phyloP scores from a whole-genome alignment of 2,797 vertebrate species.

The Brotula barbata region DNA sequence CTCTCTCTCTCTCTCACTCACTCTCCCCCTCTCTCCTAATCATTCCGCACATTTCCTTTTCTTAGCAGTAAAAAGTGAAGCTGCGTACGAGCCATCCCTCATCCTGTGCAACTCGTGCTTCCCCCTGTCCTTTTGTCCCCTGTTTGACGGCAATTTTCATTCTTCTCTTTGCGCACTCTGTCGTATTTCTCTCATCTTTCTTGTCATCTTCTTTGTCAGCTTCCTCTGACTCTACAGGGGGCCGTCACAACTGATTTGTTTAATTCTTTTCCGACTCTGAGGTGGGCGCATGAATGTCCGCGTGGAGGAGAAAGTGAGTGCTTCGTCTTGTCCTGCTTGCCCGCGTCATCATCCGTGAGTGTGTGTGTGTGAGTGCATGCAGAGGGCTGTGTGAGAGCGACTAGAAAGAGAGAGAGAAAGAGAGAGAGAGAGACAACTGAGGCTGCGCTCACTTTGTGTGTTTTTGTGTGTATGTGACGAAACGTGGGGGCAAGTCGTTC shows the following conservation, averaged over 20 bases:
- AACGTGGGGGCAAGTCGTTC: conserved; percentile 57
- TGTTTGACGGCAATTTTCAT: conserved; percentile 40
- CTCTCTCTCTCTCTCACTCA: conserved; percentile 1
- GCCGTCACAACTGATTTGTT: conserved; percentile 61
- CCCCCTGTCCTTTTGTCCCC: conserved; percentile 8
- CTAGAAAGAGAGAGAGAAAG: conserved; percentile 35
- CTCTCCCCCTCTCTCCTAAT: conserved; percentile 25
- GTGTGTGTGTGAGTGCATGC: conserved; percentile 47
- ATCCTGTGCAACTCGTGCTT: conserved; percentile 55
- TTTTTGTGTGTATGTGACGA: conserved; percentile 37
- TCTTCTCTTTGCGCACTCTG: conserved; percentile 26
- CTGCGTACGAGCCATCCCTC: conserved; percentile 31
- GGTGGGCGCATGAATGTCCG: conserved; percentile 65
- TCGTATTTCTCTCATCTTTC: not conserved
- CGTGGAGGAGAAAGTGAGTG: conserved; percentile 77
- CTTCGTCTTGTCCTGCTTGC: conserved; percentile 53
- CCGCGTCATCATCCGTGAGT: conserved; percentile 42
- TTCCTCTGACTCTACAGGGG: conserved; percentile 56
- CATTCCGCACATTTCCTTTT: not conserved
- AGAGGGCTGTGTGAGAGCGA: conserved; percentile 40
- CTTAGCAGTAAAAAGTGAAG: conserved; percentile 62
- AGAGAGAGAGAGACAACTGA: conserved; percentile 28
- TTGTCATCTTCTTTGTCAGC: conserved; percentile 15
- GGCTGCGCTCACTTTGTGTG: conserved; percentile 43
- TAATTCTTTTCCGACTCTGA: conserved; percentile 60